A percentile compares a stretch with the other conserved stretches of the same genome.
These are phyloP conservation scores for Onchidella celtica DNA, from an alignment of 2,888 invertebrate genomes.

Conservation along the genomic window DNA sequence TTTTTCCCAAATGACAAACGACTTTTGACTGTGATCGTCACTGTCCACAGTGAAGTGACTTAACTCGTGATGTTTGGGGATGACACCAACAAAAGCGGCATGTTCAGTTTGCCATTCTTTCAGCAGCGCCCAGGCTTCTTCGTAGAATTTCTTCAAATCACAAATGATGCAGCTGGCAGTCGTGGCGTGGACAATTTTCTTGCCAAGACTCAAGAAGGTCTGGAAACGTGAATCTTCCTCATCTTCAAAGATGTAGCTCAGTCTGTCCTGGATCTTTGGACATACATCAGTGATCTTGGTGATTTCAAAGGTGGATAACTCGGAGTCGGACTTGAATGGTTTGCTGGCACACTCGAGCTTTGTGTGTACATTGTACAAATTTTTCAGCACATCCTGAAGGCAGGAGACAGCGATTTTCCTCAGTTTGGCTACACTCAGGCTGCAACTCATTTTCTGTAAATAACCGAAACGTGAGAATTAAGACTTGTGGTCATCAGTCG, in stretches of 20 bases:
- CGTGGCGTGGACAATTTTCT: conserved; percentile 49
- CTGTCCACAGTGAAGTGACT: conserved; percentile 47
- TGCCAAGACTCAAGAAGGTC: conserved; percentile 44
- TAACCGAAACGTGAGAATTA: too few species aligned
- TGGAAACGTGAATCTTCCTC: conserved; percentile 35
- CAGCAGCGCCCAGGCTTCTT: conserved; percentile 46
- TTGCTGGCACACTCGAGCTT: conserved; percentile 52
- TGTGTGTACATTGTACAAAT: conserved; percentile 59
- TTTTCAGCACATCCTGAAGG: conserved; percentile 54
- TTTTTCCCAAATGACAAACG: conserved; percentile 56
- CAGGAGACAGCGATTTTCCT: conserved; percentile 56
- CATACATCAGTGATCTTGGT: conserved; percentile 40
- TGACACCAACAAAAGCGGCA: conserved; percentile 54
- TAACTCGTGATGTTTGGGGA: conserved; percentile 44
- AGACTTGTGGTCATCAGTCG: too few species aligned
- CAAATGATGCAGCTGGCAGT: conserved; percentile 46
- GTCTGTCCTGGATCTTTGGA: conserved; percentile 47
- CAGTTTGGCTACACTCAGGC: conserved; percentile 56
- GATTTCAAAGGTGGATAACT: conserved; percentile 52
- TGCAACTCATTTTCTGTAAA: conserved; percentile 29
- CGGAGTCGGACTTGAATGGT: conserved; percentile 54
- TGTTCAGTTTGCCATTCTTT: conserved; percentile 55
- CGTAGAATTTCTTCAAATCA: conserved; percentile 42
- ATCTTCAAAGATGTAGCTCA: conserved; percentile 52
- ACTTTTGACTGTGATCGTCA: conserved; percentile 51